Evolutionary conservation across 2,888 invertebrate species (phyloP), one percentile per base, ranked within the genome.

Genomic region (Andrena hattorfiana): DNA sequence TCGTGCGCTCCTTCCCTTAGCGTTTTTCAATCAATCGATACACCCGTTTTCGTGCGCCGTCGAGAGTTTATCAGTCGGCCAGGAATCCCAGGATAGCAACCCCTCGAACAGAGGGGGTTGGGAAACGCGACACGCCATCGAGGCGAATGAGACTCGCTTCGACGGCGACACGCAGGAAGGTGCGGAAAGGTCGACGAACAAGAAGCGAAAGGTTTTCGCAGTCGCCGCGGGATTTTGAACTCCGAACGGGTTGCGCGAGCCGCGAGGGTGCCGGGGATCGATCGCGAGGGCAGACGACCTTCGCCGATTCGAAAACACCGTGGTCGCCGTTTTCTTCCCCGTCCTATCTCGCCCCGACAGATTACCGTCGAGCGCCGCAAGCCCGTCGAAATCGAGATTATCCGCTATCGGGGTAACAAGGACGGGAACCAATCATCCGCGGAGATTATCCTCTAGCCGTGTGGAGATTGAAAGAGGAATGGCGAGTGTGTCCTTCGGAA

Each of bases 331-430:
- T 13, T 54, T 70, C 68, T 69, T 77, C 62, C 10, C 42, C 42
- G 42, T 70, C 63, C 68, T 8, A 23, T 10, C 69, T 5, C 59
- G 13, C 20, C 48, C 48, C n/a, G 32, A 3, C 13, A 59, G 78
- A 78, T 85, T 74, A 86, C 59, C 77, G 68, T 75, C 42, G 42
- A 42, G 78, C 81, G 71, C 42, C 74, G 26, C 81, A 83, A 85
- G 75, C 86, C 69, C 10, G 26, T 16, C 70, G 75, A 84, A 87
- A 87, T 85, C 83, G 83, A 83, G 84, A 76, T 64, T 70, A 79
- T 59, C 64, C 35, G 48, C 30, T 8, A 54, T 6, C 60, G 48
- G 56, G 71, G 68, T 76, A 83, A 85, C 80, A 73, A 84, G 78
- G 32, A 68, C 20, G 73, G 49, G 69, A 80, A 72, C 63, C 80